Percentiles rank a stretch among this genome's conserved stretches.
phyloP scores from a whole-genome alignment of 2,797 vertebrate genomes.

The Uromys caudimaculatus region DNA sequence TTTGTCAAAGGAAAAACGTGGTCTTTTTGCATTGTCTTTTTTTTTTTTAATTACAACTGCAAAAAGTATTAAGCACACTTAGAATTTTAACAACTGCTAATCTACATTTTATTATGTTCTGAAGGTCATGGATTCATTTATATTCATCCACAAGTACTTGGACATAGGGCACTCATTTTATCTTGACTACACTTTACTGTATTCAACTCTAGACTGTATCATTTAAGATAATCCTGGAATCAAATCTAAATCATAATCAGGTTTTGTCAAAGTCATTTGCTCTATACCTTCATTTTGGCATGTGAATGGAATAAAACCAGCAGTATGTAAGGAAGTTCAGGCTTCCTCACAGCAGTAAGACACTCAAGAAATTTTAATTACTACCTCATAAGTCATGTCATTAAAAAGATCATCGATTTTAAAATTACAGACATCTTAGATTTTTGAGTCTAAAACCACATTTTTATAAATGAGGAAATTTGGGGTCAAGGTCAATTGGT shows the following conservation, averaged over 20 bases:
- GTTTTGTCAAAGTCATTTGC: constrained; percentile 17
- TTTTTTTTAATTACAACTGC: neutral
- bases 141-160: neutral
- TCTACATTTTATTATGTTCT: neutral
- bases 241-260: neutral
- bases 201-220: neutral
- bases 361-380: neutral
- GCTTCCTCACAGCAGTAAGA: neutral
- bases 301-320: constrained; percentile 19
- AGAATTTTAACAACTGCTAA: constrained; percentile 11
- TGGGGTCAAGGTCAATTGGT: neutral
- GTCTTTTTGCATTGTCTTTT: neutral
- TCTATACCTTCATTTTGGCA: constrained; percentile 11
- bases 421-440: constrained; percentile 33
- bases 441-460: neutral
- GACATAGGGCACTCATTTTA: neutral
- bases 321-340: neutral
- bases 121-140: constrained; percentile 55
- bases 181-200: neutral
- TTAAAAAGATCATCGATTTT: neutral
- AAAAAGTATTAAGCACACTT: constrained; percentile 19
- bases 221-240: constrained; percentile 51
- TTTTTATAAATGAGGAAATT: constrained; percentile 28
- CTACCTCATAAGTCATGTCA: neutral
- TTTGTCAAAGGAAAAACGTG: neutral